These are phyloP conservation scores for Sebastes hubbsi DNA, from an alignment of 2,797 vertebrate genomes.

Conservation along the genomic window DNA sequence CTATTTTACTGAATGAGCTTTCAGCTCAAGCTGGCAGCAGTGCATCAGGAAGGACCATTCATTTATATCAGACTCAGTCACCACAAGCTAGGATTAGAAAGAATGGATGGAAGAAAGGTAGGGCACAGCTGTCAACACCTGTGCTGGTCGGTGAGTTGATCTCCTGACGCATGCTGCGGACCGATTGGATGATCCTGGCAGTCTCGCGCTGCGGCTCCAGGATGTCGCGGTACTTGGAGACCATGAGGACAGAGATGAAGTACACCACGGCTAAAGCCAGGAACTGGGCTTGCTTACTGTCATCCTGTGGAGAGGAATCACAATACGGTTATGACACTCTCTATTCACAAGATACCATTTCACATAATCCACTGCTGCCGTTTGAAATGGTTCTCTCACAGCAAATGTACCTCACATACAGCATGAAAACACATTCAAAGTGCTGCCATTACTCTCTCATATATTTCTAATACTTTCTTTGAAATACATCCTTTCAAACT, in stretches of 20 bases:
- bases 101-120: conserved; percentile 6
- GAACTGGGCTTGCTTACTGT: conserved; percentile 98
- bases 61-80: conserved; percentile 13
- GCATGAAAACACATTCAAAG: not conserved
- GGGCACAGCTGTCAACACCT: conserved; percentile 79
- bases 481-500: not conserved
- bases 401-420: not conserved
- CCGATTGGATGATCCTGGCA: conserved; percentile 87
- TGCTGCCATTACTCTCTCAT: not conserved
- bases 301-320: conserved; percentile 83
- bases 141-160: conserved; percentile 95
- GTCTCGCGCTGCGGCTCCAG: conserved; percentile 96
- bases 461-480: not conserved
- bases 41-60: conserved; percentile 18
- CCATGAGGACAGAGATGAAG: conserved; percentile 99
- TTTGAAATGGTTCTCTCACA: not conserved
- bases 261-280: conserved; percentile 96
- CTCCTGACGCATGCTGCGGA: conserved; percentile 90
- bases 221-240: conserved; percentile 98
- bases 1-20: conserved; percentile 47
- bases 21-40: conserved; percentile 29
- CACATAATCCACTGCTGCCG: not conserved
- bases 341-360: not conserved
- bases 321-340: not conserved
- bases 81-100: conserved; percentile 9